Percentiles rank a stretch among this genome's conserved stretches.
Conservation (phyloP, 1,140 invertebrate genomes). For the Conus betulinus region DNA sequence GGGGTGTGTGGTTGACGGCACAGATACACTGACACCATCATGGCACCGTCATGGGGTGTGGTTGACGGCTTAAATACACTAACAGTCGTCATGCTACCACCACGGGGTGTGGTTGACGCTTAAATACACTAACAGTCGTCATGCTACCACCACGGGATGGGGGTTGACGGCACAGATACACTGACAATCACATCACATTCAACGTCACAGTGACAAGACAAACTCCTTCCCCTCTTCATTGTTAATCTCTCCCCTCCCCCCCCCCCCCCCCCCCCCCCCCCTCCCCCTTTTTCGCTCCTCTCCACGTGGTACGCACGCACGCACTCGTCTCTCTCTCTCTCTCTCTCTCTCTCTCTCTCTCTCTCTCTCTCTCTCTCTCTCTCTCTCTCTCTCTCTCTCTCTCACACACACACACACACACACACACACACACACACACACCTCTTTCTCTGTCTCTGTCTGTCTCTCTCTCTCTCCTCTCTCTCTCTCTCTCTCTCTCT, state of each 20-base stretch:
- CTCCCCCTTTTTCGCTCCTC: background rate
- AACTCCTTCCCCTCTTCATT: no score
- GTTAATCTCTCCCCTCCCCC: background rate
- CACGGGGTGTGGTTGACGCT: no score
- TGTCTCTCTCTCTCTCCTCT: background rate
- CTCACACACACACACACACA: background rate
- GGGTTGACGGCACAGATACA: no score
- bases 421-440: background rate
- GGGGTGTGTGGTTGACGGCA: no score
- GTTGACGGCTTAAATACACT: no score
- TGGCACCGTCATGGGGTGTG: no score
- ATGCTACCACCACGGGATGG: no score
- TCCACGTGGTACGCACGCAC: background rate
- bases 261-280: background rate
- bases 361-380: constrained; percentile 18
- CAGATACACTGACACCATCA: no score
- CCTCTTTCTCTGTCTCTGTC: background rate
- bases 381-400: constrained; percentile 24
- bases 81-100: no score
- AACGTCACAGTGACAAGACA: no score
- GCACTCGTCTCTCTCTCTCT: constrained; percentile 8
- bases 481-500: background rate
- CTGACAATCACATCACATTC: no score
- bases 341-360: background rate
- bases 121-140: no score